Base-by-base conservation (phyloP, 2,888 invertebrate species). In the Ferdinandea cuprea region DNA sequence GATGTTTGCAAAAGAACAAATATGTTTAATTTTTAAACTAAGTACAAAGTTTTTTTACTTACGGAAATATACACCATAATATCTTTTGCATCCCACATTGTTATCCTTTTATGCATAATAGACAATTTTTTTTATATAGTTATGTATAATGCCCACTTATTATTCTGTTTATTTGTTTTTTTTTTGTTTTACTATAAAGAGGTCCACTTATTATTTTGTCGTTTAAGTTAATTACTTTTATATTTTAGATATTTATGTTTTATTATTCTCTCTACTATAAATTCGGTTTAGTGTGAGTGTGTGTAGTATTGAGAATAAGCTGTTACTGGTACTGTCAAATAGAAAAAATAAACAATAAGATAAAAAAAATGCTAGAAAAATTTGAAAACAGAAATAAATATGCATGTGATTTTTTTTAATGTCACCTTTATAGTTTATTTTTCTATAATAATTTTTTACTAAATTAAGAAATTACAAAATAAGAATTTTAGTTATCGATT, bases 211-310 rank as follows among this genome's bases (percentile, higher is more conserved):
- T 2, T 8, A 52, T 15, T 28, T 25, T 50, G 17, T 19, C 32
- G 21, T 30, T 58, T 32, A 59, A 25, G 5, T 25, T 50, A 0
- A 35, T 59, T 25, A 17, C 21, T 46, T 44, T 48, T 30, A 32
- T 52, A 46, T 21, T 48, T 54, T 61, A 46, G 11, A 46, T 46
- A 8, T 21, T 35, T 66, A 42, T 46, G 56, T 37, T 37, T 40
- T 48, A 37, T 40, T 19, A 50, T 59, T 71, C 40, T 44, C 71
- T 72, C 44, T 73, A 63, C 54, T 46, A 63, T 73, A 73, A 73
- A 73, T 73, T 73, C 72, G 72, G 72, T 63, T 73, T 73, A 28
- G 63, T 69, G 28, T 40, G 28, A 40, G 52, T 42, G 19, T 50
- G 13, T 32, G 28, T 17, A 58, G 59, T 40, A 44, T n/a, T 8